Base-by-base conservation (phyloP, 2,888 invertebrate genomes). In the Neoscelio sp. region DNA sequence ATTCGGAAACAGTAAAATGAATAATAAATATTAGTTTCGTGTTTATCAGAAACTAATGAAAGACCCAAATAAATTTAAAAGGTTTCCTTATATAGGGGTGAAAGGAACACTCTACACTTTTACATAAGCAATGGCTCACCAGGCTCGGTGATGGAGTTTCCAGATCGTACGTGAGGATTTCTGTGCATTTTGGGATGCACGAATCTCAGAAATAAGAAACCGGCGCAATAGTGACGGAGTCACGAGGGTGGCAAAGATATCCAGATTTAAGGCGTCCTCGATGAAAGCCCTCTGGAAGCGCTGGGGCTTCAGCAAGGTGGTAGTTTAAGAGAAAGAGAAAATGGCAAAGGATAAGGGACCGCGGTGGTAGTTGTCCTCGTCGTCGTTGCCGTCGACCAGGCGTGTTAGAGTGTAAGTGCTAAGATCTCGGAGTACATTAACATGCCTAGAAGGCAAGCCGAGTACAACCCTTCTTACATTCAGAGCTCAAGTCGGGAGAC, bases 361-460 rank as follows among this genome's bases (percentile, higher is more conserved):
- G 18, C 28, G 65, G 56, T 30, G 52, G 62, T 74, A 18, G 75
- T 75, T 40, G 65, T 71, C 65, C 62, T 50, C 71, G 58, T 80
- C 75, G 60, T 77, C 78, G 80, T 73, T 73, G 81, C 68, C 76
- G 78, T 64, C 78, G 80, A 78, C 81, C 80, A 80, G 84, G 89
- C 89, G 90, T 90, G 89, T 89, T 86, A 83, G 89, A 89, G 90
- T 90, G 90, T 90, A 90, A 90, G 90, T 90, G 90, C 89, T 90
- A 90, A 90, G 90, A 90, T 90, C 89, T 88, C 82, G 85, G 88
- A 90, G 90, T 90, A 89, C 90, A 90, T 90, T 90, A 90, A 90
- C 90, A 90, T 90, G 90, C 89, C 90, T 88, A 81, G 85, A 82
- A 89, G 89, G 89, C 89, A 86, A 87, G 87, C 87, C 85, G 88